Evolutionary conservation across 1,140 invertebrate species (phyloP), one percentile per base, ranked within the genome.

Genomic region (Drosophila auraria): DNA sequence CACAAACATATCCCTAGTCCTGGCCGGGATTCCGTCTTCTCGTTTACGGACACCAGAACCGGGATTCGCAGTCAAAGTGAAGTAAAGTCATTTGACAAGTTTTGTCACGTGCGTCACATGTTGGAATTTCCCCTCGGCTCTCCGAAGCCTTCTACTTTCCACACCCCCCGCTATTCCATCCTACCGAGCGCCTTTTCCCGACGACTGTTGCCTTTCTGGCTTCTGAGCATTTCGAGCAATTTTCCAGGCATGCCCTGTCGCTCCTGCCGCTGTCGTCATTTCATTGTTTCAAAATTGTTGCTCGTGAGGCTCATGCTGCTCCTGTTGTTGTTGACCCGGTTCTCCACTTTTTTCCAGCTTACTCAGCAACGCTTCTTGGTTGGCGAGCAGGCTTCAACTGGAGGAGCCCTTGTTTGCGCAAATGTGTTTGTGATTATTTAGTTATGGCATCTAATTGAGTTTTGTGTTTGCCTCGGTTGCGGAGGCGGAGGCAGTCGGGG

Each of bases 391-490:
- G 49, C 64, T 45, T 53, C 58, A 44, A 53, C 56, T 62, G 63
- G 54, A 63, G 70, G 59, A 80, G 69, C 50, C 54, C 58, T 82
- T 82, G 82, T 86, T 82, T 84, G 87, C 50, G 74, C 76, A 82
- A 90, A 90, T 86, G 86, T 90, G 87, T 90, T 86, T 90, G 86
- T 90, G 86, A 90, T 90, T 90, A 90, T 90, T 90, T 86, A 90
- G 86, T 90, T 90, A 90, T 90, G 86, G 71, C 87, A 90, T 82
- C 86, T 90, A 90, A 90, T 90, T 90, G 87, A 90, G 87, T 90
- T 90, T 90, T 65, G 60, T 86, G 70, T 82, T 89, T 80, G 69
- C 57, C 75, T 44, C 30, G 56, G 38, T 45, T 58, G 59, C 23
- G 51, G 36, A 11, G 20, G 59, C 23, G 51, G 36, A 11, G 20